These are phyloP conservation scores for Scaptomyza flava DNA, from an alignment of 2,888 invertebrate species.

Conservation along the genomic window DNA sequence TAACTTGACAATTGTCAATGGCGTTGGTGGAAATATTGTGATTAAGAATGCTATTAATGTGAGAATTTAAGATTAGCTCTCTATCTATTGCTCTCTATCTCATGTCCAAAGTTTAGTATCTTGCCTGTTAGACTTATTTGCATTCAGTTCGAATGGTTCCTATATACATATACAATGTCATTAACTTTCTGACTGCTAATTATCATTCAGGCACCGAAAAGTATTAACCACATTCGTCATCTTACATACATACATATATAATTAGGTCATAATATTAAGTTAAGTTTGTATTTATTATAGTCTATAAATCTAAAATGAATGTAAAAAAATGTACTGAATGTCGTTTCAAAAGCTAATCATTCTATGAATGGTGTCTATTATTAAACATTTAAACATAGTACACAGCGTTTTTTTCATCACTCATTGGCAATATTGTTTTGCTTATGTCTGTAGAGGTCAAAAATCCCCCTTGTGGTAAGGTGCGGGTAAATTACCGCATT, in stretches of 20 bases:
- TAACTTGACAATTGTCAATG: conserved; percentile 72
- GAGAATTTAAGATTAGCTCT: conserved; percentile 57
- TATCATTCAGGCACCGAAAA: conserved; percentile 42
- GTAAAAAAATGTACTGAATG: conserved; percentile 11
- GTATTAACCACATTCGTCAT: conserved; percentile 47
- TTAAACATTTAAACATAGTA: conserved; percentile 2
- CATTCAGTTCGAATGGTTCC: conserved; percentile 52
- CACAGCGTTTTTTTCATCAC: not conserved
- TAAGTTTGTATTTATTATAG: conserved; percentile 8
- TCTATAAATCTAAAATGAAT: conserved; percentile 16
- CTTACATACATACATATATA: conserved; percentile 11
- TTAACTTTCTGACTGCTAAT: conserved; percentile 48
- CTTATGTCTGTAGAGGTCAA: not conserved
- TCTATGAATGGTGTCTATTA: conserved; percentile 43
- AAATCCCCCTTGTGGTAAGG: conserved; percentile 19
- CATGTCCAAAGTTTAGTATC: conserved; percentile 41
- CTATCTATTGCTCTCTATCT: conserved; percentile 12
- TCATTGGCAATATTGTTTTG: not conserved
- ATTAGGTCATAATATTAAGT: conserved; percentile 13
- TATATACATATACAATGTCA: conserved; percentile 42
- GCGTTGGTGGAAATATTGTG: conserved; percentile 76
- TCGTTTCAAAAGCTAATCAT: conserved; percentile 28
- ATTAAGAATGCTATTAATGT: conserved; percentile 81
- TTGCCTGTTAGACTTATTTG: conserved; percentile 32
- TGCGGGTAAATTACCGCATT: conserved; percentile 26